Percentiles rank a stretch among this genome's conserved stretches.
phyloP scores from a whole-genome alignment of 1,140 invertebrate genomes.

The Drosophila busckii region DNA sequence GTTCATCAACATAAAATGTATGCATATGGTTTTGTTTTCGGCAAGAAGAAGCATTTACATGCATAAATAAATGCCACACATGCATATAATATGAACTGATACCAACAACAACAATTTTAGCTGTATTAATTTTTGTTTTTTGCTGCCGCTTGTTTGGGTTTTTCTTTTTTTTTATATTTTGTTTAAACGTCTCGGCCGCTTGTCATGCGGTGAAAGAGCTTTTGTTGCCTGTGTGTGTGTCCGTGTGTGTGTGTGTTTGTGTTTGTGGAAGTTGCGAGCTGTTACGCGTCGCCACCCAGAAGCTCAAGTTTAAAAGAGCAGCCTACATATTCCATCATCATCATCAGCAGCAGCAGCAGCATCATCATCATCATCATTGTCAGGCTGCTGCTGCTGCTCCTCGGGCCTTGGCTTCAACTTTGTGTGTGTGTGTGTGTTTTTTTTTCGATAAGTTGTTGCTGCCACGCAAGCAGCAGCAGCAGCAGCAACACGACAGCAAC shows the following conservation, averaged over 20 bases:
- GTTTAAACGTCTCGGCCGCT: slow-evolving; percentile 64
- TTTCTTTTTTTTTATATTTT: slow-evolving; percentile 34
- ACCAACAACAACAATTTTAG: slow-evolving; percentile 35
- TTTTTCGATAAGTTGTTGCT: slow-evolving; percentile 55
- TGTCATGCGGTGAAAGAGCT: slow-evolving; percentile 71
- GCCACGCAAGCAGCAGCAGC: slow-evolving; percentile 49
- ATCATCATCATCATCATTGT: slow-evolving; percentile 4
- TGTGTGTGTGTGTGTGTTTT: too few species aligned
- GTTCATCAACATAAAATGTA: slow-evolving; percentile 23
- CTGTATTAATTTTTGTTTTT: slow-evolving; percentile 10
- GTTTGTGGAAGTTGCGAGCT: slow-evolving; percentile 32
- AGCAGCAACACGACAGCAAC: slow-evolving; percentile 10
- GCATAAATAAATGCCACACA: slow-evolving; percentile 20
- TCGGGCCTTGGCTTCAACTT: too few species aligned
- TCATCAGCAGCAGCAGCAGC: slow-evolving; percentile 40
- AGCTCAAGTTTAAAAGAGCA: slow-evolving; percentile 71
- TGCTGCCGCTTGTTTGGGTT: slow-evolving; percentile 14
- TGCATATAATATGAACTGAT: slow-evolving; percentile 10
- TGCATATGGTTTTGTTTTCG: slow-evolving; percentile 21
- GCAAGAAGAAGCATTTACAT: slow-evolving; percentile 4
- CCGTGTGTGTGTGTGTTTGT: not conserved
- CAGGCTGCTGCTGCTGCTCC: slow-evolving; percentile 2
- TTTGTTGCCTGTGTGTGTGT: slow-evolving; percentile 22
- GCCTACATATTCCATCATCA: slow-evolving; percentile 69
- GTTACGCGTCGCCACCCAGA: slow-evolving; percentile 72